phyloP scores from a whole-genome alignment of 1,140 invertebrate species.

The Sarcophaga bullata region DNA sequence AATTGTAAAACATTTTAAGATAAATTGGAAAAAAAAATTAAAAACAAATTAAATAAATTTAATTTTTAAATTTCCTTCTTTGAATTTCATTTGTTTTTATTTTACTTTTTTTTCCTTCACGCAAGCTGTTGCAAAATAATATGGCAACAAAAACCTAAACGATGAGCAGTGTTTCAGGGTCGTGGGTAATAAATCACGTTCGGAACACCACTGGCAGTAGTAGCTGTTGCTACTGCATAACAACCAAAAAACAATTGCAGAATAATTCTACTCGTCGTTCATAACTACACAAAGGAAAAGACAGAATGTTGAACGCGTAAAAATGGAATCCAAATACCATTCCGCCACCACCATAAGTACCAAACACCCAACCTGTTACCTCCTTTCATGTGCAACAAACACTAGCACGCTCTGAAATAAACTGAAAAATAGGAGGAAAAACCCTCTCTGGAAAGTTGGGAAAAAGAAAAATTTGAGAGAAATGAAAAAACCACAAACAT shows the following conservation, averaged over 20 bases:
- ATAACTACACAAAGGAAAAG: not conserved
- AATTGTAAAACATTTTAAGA: too few relatives aligned
- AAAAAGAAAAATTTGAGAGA: not conserved
- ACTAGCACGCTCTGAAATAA: not conserved
- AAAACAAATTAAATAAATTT: slow-evolving; percentile 33
- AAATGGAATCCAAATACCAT: not conserved
- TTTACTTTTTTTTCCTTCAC: slow-evolving; percentile 14
- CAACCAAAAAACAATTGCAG: slow-evolving; percentile 40
- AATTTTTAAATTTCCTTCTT: not conserved
- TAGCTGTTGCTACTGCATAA: slow-evolving; percentile 31
- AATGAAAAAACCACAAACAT: slow-evolving; percentile 28
- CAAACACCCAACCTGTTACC: not conserved
- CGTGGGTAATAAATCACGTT: slow-evolving; percentile 41
- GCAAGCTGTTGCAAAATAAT: slow-evolving; percentile 27
- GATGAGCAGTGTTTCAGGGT: slow-evolving; percentile 39
- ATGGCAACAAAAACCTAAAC: slow-evolving; percentile 28
- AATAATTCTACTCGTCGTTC: slow-evolving; percentile 16
- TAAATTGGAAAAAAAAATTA: too few relatives aligned
- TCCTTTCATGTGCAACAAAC: too few relatives aligned
- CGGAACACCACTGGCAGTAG: slow-evolving; percentile 40
- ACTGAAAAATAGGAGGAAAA: not conserved
- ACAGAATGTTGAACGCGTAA: slow-evolving; percentile 20
- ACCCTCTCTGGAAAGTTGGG: not conserved
- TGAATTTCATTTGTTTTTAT: not conserved
- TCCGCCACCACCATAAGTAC: not conserved